Evolutionary conservation across 37 sponge, comb jelly and placozoan genomes (phyloP).

Genomic region (Axinella damicornis): DNA sequence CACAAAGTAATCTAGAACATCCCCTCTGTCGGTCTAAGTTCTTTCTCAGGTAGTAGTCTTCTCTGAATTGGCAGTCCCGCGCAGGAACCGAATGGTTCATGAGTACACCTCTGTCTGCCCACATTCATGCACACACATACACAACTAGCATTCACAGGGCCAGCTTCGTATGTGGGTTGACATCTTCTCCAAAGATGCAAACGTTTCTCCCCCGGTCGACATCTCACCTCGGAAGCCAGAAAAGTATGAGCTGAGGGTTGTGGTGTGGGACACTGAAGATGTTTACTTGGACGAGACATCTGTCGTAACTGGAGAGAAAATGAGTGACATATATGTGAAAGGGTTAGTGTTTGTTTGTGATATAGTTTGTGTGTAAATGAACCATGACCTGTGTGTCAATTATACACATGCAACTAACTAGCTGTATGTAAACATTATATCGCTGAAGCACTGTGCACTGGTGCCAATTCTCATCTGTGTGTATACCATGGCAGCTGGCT

Average conservation of each 20-base stretch:
- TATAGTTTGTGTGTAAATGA: too few species aligned
- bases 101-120: neutral
- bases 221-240: conserved; percentile 89
- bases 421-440: too few species aligned
- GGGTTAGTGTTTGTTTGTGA: conserved; percentile 82
- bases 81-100: too few species aligned
- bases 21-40: too few species aligned
- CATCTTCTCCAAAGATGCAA: conserved; percentile 86
- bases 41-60: too few species aligned
- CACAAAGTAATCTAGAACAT: too few species aligned
- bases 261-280: conserved; percentile 93
- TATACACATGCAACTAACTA: too few species aligned
- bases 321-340: conserved; percentile 99
- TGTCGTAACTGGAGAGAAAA: conserved; percentile 88
- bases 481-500: too few species aligned
- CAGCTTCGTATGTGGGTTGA: conserved; percentile 99
- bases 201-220: conserved; percentile 87
- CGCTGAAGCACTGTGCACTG: too few species aligned
- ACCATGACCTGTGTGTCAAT: too few species aligned
- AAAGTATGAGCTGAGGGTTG: conserved; percentile 86
- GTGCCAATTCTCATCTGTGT: too few species aligned
- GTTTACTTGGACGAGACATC: conserved; percentile 91
- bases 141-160: conserved; percentile 78
- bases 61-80: too few species aligned
- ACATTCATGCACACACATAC: neutral